These are phyloP conservation scores for Melierax canorus DNA, from an alignment of 2,113 vertebrate genomes.

Conservation along the genomic window DNA sequence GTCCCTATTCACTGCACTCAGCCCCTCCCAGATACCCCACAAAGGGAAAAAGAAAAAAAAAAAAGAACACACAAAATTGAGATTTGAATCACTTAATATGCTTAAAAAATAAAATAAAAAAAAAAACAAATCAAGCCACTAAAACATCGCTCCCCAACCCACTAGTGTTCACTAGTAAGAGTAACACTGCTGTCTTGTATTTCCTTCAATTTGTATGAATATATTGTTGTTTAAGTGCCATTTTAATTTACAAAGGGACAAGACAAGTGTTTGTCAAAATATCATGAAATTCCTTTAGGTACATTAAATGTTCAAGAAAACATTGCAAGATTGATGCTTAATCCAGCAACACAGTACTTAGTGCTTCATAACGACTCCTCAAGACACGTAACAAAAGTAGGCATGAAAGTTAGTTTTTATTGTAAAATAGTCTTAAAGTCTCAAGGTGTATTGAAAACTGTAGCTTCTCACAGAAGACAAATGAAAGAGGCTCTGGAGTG, in stretches of 20 bases:
- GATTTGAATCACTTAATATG: neutral
- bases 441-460: neutral
- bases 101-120: neutral
- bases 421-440: neutral
- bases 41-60: neutral
- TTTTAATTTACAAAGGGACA: neutral
- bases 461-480: neutral
- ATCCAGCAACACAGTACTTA: neutral
- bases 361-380: neutral
- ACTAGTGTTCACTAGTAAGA: neutral
- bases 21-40: too few relatives aligned
- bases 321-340: neutral
- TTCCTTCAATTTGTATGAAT: neutral
- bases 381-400: neutral
- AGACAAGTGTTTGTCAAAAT: neutral
- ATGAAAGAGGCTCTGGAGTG: neutral
- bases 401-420: neutral
- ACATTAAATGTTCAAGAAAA: neutral
- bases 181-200: neutral
- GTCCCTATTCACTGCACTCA: neutral
- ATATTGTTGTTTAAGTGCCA: neutral
- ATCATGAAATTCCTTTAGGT: neutral
- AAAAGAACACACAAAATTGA: neutral
- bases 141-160: neutral
- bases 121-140: neutral